These are phyloP conservation scores for Poecilia velifera DNA, from an alignment of 2,797 vertebrate genomes.

Conservation along the genomic window DNA sequence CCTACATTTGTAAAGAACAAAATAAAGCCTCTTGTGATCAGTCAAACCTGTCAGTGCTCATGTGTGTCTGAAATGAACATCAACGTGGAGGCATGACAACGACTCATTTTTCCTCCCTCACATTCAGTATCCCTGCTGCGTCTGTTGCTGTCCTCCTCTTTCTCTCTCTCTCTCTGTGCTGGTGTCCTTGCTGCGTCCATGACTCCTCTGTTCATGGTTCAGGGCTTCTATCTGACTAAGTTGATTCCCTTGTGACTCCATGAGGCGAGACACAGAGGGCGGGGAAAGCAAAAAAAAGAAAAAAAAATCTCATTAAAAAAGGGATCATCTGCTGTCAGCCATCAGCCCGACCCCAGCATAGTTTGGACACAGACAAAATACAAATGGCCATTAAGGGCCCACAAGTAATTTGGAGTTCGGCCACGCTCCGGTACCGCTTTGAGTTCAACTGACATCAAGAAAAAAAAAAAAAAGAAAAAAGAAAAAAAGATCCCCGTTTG, in stretches of 20 bases:
- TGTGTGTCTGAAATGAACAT: conserved; percentile 42
- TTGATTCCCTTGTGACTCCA: conserved; percentile 70
- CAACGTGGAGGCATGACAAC: conserved; percentile 15
- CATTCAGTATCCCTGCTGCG: background rate
- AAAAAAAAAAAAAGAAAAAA: background rate
- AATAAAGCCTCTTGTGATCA: background rate
- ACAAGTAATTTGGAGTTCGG: conserved; percentile 48
- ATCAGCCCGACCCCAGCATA: conserved; percentile 29
- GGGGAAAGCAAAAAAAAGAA: background rate
- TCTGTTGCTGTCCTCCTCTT: conserved; percentile 21
- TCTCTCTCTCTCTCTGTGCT: conserved; percentile 26
- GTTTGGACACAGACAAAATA: conserved; percentile 57
- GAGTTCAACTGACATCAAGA: conserved; percentile 4
- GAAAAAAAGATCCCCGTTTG: background rate
- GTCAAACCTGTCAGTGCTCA: background rate
- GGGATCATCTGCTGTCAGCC: conserved; percentile 71
- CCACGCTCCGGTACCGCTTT: conserved; percentile 17
- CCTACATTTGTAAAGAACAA: conserved; percentile 8
- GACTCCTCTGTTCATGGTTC: conserved; percentile 70
- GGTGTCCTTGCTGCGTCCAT: conserved; percentile 57
- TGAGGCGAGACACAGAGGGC: conserved; percentile 49
- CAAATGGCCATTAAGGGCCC: conserved; percentile 52
- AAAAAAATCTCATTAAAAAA: conserved; percentile 72
- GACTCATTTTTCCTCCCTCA: conserved; percentile 25
- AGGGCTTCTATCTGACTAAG: conserved; percentile 63